Evolutionary conservation across 2,888 invertebrate species (phyloP).

Genomic region (Protodeltote pygarga): DNA sequence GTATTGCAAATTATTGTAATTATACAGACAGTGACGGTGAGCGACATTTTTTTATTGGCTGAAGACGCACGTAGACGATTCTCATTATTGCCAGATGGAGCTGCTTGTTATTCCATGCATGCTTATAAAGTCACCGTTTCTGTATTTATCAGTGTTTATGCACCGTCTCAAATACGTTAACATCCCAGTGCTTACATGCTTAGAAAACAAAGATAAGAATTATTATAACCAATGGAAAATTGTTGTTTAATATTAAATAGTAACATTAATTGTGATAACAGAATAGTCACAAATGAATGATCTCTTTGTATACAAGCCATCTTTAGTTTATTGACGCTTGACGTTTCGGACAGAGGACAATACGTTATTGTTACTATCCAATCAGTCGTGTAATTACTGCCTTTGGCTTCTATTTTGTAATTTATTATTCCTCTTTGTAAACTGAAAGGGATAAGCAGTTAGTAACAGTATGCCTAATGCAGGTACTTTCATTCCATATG

Average conservation of each 20-base stretch:
- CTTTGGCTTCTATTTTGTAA: constrained; percentile 12
- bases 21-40: constrained; percentile 49
- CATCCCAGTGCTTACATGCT: constrained; percentile 15
- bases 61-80: constrained; percentile 30
- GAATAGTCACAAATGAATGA: constrained; percentile 15
- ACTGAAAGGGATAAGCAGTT: constrained; percentile 5
- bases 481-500: neutral
- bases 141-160: constrained; percentile 31
- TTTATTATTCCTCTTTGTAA: constrained; percentile 12
- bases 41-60: constrained; percentile 45
- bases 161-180: constrained; percentile 7
- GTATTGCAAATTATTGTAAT: constrained; percentile 64
- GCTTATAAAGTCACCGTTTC: constrained; percentile 40
- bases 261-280: constrained; percentile 24
- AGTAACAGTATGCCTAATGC: neutral
- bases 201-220: constrained; percentile 30
- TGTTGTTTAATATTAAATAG: constrained; percentile 12
- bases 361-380: constrained; percentile 62
- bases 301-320: constrained; percentile 26
- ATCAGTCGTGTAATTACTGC: constrained; percentile 67
- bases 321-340: constrained; percentile 52
- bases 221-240: constrained; percentile 31
- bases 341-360: constrained; percentile 50
- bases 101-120: constrained; percentile 49
- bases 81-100: constrained; percentile 39